Percentiles rank a stretch among this genome's conserved stretches.
Conservation (phyloP, 2,888 invertebrate species). For the Dicyrtoma fusca region DNA sequence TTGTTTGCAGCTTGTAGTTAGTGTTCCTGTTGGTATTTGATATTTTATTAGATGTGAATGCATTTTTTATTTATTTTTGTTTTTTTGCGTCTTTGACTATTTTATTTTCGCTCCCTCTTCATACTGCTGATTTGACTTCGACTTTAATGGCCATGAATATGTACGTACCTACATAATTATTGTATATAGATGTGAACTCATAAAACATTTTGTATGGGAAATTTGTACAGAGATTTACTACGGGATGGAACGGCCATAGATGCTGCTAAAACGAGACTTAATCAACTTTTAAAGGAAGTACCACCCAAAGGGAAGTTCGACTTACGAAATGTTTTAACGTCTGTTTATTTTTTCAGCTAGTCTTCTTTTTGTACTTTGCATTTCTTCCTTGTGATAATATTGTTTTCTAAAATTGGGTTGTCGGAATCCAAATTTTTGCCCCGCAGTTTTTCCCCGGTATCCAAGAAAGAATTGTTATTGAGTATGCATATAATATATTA, state of each 20-base stretch:
- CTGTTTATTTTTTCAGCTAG: constrained; percentile 85
- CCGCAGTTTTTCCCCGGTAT: no score
- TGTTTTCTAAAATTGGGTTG: no score
- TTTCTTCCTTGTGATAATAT: no score
- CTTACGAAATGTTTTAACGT: constrained; percentile 72
- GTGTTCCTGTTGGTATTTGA: background rate
- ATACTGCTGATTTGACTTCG: no score
- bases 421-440: no score
- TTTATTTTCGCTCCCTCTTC: background rate
- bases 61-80: background rate
- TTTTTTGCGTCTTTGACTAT: background rate
- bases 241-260: constrained; percentile 61
- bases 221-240: background rate
- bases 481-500: no score
- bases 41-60: background rate
- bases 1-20: no score
- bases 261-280: constrained; percentile 68
- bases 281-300: constrained; percentile 66
- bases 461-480: no score
- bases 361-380: no score
- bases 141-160: no score
- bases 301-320: constrained; percentile 79
- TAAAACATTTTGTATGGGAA: no score
- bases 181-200: background rate
- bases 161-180: background rate